Conservation (phyloP, 1,140 invertebrate genomes). For the Amyelois transitella region DNA sequence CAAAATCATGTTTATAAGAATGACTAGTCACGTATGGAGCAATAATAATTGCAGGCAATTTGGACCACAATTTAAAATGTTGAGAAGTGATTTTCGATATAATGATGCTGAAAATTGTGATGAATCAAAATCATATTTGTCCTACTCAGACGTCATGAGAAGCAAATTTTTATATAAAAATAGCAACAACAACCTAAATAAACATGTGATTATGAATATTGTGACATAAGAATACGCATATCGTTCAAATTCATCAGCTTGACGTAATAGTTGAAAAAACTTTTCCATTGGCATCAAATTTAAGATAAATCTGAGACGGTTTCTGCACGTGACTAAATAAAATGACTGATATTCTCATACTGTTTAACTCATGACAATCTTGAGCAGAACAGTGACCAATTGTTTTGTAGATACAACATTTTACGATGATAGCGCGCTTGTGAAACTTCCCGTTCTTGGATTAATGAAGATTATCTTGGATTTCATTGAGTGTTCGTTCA, state of each 20-base stretch:
- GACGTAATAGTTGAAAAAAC: not conserved
- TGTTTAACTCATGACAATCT: not conserved
- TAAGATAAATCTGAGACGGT: not conserved
- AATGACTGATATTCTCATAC: not conserved
- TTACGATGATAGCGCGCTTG: not conserved
- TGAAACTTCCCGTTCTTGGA: not conserved
- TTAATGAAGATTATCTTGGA: not conserved
- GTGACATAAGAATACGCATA: too few relatives aligned
- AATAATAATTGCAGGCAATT: not conserved
- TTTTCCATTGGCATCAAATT: not conserved
- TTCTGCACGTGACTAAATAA: not conserved
- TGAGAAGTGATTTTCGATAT: not conserved
- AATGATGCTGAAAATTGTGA: not conserved
- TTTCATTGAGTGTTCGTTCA: not conserved
- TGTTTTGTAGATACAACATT: not conserved
- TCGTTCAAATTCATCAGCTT: too few relatives aligned
- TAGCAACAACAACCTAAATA: too few relatives aligned
- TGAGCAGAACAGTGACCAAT: not conserved
- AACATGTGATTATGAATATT: too few relatives aligned
- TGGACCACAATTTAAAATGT: conserved; percentile 1
- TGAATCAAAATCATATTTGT: not conserved
- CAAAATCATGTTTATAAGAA: conserved; percentile 14
- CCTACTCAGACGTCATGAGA: not conserved
- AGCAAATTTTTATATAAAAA: too few relatives aligned
- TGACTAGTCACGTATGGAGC: not conserved